Conservation (phyloP, 1,140 invertebrate genomes). For the Euura saliciscinereae region DNA sequence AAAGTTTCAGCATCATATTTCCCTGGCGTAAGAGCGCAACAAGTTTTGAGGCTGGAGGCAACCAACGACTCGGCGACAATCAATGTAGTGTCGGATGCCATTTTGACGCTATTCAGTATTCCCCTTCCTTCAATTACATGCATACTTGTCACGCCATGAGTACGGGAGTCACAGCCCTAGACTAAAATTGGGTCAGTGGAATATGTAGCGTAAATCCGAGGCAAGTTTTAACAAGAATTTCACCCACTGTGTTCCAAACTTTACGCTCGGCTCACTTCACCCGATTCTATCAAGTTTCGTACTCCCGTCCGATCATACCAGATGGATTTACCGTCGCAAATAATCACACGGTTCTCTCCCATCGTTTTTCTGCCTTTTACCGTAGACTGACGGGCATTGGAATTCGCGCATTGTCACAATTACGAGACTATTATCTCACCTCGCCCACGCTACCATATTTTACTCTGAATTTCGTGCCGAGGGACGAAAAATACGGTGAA, state of each 20-base stretch:
- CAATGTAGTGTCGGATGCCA: neutral
- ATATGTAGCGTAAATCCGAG: slow-evolving; percentile 3
- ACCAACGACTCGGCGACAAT: neutral
- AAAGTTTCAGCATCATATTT: neutral
- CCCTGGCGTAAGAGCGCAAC: neutral
- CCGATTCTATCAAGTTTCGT: neutral
- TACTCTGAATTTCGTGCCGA: neutral
- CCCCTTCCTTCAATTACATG: slow-evolving; percentile 2
- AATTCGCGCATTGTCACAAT: neutral
- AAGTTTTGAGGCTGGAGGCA: neutral
- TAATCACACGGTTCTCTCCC: neutral
- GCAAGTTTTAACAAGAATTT: neutral
- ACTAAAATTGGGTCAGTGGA: slow-evolving; percentile 4
- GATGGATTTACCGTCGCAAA: neutral
- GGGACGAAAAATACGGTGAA: neutral
- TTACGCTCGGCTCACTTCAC: neutral
- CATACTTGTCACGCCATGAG: slow-evolving; percentile 6
- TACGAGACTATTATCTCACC: neutral
- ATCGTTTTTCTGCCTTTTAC: neutral
- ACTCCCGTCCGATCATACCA: neutral
- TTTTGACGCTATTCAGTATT: slow-evolving; percentile 4
- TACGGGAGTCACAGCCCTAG: neutral
- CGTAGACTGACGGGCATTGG: neutral
- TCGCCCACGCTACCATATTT: neutral
- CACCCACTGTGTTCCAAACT: neutral